Conservation (phyloP, 2,113 vertebrate species). For the Enhydra lutris region DNA sequence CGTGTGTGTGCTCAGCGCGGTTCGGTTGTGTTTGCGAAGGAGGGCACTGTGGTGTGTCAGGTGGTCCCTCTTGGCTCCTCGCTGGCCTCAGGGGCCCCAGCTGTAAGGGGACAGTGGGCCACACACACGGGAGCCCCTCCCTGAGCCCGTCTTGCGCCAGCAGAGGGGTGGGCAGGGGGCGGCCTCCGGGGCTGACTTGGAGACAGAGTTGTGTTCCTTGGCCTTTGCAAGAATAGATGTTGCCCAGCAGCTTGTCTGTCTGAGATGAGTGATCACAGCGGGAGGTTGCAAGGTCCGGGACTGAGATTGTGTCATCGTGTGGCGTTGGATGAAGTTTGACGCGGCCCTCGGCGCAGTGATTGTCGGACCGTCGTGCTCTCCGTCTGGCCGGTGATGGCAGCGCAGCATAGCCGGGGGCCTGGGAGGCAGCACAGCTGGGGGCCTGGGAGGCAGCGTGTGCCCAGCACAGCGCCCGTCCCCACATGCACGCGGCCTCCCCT, state of each 20-base stretch:
- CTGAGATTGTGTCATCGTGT: fast-evolving
- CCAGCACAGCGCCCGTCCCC: no score
- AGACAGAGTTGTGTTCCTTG: no score
- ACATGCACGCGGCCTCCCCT: background rate
- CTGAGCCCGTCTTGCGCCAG: fast-evolving
- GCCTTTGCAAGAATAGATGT: background rate
- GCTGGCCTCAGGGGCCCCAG: background rate
- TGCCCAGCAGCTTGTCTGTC: background rate
- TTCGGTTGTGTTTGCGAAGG: background rate
- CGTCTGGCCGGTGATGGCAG: background rate
- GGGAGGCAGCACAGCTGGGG: no score
- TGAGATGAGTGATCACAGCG: background rate
- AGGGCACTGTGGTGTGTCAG: background rate
- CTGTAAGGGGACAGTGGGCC: background rate
- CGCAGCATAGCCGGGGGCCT: background rate
- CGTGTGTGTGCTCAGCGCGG: background rate
- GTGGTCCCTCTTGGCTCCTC: background rate
- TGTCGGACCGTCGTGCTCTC: background rate
- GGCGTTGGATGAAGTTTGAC: fast-evolving
- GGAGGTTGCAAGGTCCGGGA: background rate
- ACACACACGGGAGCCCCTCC: background rate
- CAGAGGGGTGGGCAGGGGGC: fast-evolving
- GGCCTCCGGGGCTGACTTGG: background rate
- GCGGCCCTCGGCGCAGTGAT: background rate
- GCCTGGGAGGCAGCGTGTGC: background rate